A percentile compares a stretch with the other conserved stretches of the same genome.
Conservation (phyloP, 2,888 invertebrate species). For the Labia minor region DNA sequence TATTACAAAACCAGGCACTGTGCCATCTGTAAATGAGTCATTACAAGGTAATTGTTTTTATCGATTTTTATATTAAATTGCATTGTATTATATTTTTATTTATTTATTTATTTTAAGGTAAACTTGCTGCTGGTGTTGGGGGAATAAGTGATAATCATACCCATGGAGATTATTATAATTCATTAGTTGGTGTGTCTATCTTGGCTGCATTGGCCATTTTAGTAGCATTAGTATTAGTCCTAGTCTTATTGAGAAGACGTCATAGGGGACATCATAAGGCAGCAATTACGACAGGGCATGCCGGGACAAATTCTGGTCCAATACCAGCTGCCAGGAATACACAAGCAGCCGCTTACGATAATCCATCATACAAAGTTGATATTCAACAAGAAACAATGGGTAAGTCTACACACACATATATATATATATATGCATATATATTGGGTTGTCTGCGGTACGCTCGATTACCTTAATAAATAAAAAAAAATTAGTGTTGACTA, state of each 20-base stretch:
- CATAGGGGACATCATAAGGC: constrained; percentile 49
- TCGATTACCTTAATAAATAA: too few species aligned
- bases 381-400: constrained; percentile 88
- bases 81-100: not conserved
- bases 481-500: too few species aligned
- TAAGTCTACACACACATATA: too few species aligned
- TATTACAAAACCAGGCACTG: constrained; percentile 61
- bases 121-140: constrained; percentile 35
- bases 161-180: constrained; percentile 71
- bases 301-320: not conserved
- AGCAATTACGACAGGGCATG: constrained; percentile 50
- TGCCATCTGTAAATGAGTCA: constrained; percentile 39
- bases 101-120: constrained; percentile 37
- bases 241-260: constrained; percentile 66
- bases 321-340: constrained; percentile 57
- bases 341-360: constrained; percentile 68
- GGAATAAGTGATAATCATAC: constrained; percentile 38
- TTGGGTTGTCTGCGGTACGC: too few species aligned
- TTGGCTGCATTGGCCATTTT: constrained; percentile 76
- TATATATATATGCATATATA: too few species aligned
- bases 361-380: constrained; percentile 88
- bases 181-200: constrained; percentile 77
- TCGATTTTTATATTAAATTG: not conserved
- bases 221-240: constrained; percentile 64
- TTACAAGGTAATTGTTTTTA: constrained; percentile 40